Base-by-base conservation (phyloP, 2,113 vertebrate species). In the Aldabrachelys gigantea region DNA sequence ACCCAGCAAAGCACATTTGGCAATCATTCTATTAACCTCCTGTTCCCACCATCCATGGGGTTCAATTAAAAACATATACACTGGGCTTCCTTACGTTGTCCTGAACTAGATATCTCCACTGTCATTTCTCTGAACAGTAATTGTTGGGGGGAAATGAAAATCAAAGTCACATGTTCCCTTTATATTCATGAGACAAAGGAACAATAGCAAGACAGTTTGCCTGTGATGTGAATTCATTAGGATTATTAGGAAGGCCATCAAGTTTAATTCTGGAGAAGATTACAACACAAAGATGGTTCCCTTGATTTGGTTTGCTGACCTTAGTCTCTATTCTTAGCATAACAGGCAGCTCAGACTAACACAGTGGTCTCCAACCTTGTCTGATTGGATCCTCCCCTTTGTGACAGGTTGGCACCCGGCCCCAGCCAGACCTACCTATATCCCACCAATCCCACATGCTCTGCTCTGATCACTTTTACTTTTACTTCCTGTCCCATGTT, bases 11-110 rank as follows among this genome's bases (percentile, higher is more conserved):
- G 93, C 82, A 92, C 93, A 85, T 85, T 93, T 93, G 84, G 93
- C 95, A 96, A 96, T 97, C 97, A 96, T 92, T 97, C 92, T 93
- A 96, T 97, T 97, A 97, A 96, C 96, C 94, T 97, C 88, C 21
- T 76, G 72, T 76, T 6, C 44, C 41, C 24, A 27, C 10, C 75
- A 44, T 47, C 41, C 41, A 22, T 47, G 41, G 22, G 75, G 12
- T 27, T 13, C 24, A 78, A 47, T 14, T 78, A 25, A 78, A 78
- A 78, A 27, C 10, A 78, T 44, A 11, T 47, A 47, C 25, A 27
- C 4, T 78, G 75, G 41, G 41, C 75, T 47, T 47, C 41, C 41
- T 78, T 78, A 27, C 27, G 24, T 44, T 78, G 47, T 25, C 75
- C 75, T 78, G 41, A 44, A 76, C 22, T 44, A 13, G 41, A 88